phyloP scores from a whole-genome alignment of 2,888 invertebrate species.

The Dromius quadrimaculatus region DNA sequence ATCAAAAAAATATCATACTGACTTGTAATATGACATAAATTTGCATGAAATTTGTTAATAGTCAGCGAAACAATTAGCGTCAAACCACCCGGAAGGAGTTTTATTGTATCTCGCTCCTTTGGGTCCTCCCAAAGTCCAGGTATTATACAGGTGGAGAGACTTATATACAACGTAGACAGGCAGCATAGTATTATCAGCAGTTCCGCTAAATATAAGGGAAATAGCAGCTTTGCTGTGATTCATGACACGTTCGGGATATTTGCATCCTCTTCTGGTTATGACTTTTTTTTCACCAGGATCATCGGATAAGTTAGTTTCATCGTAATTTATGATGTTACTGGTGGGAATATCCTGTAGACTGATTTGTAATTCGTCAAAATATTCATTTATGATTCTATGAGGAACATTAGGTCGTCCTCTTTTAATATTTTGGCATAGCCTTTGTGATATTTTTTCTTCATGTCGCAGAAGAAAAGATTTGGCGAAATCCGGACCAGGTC shows the following conservation, averaged over 20 bases:
- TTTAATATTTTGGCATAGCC: constrained; percentile 49
- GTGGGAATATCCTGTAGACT: constrained; percentile 51
- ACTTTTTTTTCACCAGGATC: constrained; percentile 53
- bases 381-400: constrained; percentile 52
- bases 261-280: constrained; percentile 58
- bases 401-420: constrained; percentile 51
- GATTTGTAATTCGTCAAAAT: constrained; percentile 54
- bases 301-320: constrained; percentile 25
- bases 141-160: too few relatives aligned
- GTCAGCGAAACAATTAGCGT: too few relatives aligned
- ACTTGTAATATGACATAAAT: neutral
- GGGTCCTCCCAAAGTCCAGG: too few relatives aligned
- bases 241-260: constrained; percentile 62
- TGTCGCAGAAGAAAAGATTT: neutral
- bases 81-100: too few relatives aligned
- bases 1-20: neutral
- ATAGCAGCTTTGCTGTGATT: constrained; percentile 59
- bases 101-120: too few relatives aligned
- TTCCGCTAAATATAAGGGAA: too few relatives aligned
- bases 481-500: constrained; percentile 1
- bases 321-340: constrained; percentile 50
- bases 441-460: constrained; percentile 1
- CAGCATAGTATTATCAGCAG: too few relatives aligned
- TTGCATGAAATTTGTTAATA: neutral
- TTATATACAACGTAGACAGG: too few relatives aligned